A percentile compares a stretch with the other conserved stretches of the same genome.
Evolutionary conservation across 1,140 invertebrate species (phyloP).

Genomic region (Meloidogyne floridensis): DNA sequence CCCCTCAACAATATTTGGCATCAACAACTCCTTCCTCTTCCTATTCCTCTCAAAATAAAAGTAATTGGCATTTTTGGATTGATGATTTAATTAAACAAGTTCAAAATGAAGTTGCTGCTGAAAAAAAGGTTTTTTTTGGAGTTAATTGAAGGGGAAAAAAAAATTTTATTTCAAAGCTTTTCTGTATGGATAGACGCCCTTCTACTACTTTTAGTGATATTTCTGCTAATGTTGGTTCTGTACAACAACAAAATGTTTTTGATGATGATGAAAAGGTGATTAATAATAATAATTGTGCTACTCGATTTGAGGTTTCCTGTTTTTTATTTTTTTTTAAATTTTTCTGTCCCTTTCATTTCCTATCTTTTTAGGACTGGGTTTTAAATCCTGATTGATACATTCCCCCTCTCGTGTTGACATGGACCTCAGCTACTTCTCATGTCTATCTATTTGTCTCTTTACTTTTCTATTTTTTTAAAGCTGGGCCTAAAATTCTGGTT

Average conservation of each 20-base stretch:
- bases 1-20: not conserved
- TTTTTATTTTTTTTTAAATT: not conserved
- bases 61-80: constrained; percentile 41
- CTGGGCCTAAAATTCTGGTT: too few species aligned
- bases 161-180: not conserved
- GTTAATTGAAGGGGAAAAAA: not conserved
- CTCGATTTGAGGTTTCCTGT: not conserved
- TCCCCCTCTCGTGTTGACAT: too few species aligned
- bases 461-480: too few species aligned
- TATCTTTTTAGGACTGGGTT: not conserved
- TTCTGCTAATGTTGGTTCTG: not conserved
- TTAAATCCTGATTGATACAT: not conserved
- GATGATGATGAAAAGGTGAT: not conserved
- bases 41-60: not conserved
- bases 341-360: not conserved
- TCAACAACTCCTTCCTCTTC: not conserved
- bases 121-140: constrained; percentile 27
- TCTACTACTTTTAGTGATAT: not conserved
- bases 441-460: too few species aligned
- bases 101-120: constrained; percentile 39
- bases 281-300: not conserved
- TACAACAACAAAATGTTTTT: not conserved
- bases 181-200: not conserved
- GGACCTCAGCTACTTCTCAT: too few species aligned
- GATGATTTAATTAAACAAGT: constrained; percentile 46